phyloP scores from a whole-genome alignment of 2,888 invertebrate species.

The Allygus modestus region DNA sequence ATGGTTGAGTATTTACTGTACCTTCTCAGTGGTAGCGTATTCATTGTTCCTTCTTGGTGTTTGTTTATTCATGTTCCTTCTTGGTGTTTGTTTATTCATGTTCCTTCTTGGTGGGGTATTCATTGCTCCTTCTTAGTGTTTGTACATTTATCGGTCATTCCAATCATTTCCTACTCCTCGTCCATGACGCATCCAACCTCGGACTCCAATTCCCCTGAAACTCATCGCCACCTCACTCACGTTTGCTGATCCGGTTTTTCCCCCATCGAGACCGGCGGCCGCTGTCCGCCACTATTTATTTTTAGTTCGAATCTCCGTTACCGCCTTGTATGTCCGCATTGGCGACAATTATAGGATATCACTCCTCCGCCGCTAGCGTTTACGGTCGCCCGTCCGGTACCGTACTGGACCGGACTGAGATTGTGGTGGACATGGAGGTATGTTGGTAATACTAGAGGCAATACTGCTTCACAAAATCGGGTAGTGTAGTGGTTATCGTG shows the following conservation, averaged over 20 bases:
- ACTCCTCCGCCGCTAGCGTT: background rate
- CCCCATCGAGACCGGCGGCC: background rate
- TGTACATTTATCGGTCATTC: too few relatives aligned
- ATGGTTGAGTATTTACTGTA: too few relatives aligned
- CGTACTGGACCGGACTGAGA: background rate
- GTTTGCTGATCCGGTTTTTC: constrained; percentile 14
- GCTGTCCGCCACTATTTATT: background rate
- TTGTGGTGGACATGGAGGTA: background rate
- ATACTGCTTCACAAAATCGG: too few relatives aligned
- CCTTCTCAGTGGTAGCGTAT: too few relatives aligned
- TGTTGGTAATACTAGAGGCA: too few relatives aligned
- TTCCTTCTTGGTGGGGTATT: too few relatives aligned
- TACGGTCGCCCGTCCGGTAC: constrained; percentile 17
- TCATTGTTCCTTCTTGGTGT: too few relatives aligned
- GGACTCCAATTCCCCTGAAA: background rate
- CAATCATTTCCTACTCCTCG: too few relatives aligned
- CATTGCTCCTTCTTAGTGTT: too few relatives aligned
- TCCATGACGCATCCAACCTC: background rate
- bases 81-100: too few relatives aligned
- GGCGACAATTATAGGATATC: constrained; percentile 15
- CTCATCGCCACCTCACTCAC: background rate
- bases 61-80: too few relatives aligned
- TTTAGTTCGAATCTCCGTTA: constrained; percentile 22
- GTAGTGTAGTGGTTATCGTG: too few relatives aligned
- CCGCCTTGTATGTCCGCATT: constrained; percentile 8